Evolutionary conservation across 2,888 invertebrate species (phyloP), one percentile per base, ranked within the genome.

Genomic region (Amaurobius ferox): DNA sequence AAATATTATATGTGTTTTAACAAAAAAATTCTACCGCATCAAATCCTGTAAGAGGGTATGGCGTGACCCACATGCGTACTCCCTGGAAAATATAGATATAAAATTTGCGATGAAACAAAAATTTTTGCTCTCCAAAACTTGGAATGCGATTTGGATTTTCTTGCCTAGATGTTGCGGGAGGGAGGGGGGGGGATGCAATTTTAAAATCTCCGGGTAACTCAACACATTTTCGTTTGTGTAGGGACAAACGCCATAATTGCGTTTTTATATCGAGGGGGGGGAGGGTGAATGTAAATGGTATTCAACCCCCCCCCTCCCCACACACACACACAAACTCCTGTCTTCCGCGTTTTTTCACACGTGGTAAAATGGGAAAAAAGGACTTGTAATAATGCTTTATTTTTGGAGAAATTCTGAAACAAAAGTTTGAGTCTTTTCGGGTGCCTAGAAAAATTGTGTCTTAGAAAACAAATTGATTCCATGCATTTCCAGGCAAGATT

Each of bases 51-150:
- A 67, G 35, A 66, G 30, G 55, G n/a, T 64, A 72, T 85, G 55
- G 83, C 83, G 83, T 85, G 83, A 85, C 77, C 64, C 29, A 55
- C 62, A 77, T 39, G 29, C 77, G 72, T 85, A 30, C 30, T 6
- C 39, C 3, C 1, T 3, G 23, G 2, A 44, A 44, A 44, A 44
- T 55, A 55, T 55, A 55, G 2, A 55, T 23, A 23, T 55, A 55
- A 55, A 55, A 55, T 55, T 66, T 66, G 66, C 11, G 28, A 32
- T 32, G 66, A 32, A 26, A 35, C n/a, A 26, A 30, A 66, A 64
- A 9, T 30, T 64, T 29, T n/a, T n/a, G 11, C 13, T 30, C n/a
- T 64, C 5, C 5, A 30, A 66, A 66, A 32, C 66, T 66, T 66
- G 23, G 19, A 66, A 66, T 32, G 23, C 66, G 32, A 66, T 66